Evolutionary conservation across 2,888 invertebrate genomes (phyloP).

Genomic region (Perithous albicinctus): DNA sequence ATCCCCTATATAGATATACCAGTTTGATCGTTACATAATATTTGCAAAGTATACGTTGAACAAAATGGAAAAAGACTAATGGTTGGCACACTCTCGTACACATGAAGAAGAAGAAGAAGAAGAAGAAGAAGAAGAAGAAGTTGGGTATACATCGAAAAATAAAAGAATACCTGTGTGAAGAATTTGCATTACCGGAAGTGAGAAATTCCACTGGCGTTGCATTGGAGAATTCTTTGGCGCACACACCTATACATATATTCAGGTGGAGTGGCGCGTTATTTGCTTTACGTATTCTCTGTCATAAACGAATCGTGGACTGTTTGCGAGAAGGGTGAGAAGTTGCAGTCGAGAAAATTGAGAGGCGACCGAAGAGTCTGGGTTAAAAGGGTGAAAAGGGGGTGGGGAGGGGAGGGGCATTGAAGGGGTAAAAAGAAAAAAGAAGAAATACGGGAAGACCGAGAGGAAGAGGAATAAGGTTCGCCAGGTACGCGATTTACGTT

Average conservation of each 20-base stretch:
- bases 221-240: background rate
- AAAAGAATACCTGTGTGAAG: conserved; percentile 28
- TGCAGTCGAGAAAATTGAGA: conserved; percentile 41
- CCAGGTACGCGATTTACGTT: conserved; percentile 63
- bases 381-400: conserved; percentile 28
- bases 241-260: background rate
- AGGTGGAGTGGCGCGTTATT: conserved; percentile 18
- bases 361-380: conserved; percentile 12
- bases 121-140: too few relatives aligned
- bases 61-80: background rate
- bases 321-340: conserved; percentile 28
- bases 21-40: background rate
- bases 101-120: too few relatives aligned
- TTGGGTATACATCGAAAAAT: background rate
- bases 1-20: background rate
- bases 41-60: background rate
- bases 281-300: conserved; percentile 27
- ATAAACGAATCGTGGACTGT: conserved; percentile 50
- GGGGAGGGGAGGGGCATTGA: background rate
- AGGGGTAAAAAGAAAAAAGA: too few relatives aligned
- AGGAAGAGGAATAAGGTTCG: conserved; percentile 48
- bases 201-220: conserved; percentile 28
- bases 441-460: too few relatives aligned
- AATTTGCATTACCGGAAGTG: conserved; percentile 54
- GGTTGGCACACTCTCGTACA: conserved; percentile 1